These are phyloP conservation scores for Catamblyrhynchus diadema DNA, from an alignment of 2,797 vertebrate genomes.

Conservation along the genomic window DNA sequence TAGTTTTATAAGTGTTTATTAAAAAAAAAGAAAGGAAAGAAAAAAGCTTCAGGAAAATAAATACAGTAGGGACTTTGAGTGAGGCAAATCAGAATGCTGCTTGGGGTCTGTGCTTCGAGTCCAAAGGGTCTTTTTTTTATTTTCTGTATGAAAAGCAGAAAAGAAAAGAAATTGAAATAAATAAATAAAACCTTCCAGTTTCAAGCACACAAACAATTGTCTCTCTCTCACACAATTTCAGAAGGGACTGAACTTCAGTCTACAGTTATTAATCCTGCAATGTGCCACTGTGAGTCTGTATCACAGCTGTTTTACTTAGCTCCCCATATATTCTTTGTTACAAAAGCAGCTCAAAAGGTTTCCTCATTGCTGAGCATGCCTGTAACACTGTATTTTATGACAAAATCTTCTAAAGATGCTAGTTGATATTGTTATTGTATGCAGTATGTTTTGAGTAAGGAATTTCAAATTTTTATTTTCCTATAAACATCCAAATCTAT, in stretches of 20 bases:
- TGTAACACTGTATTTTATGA: background rate
- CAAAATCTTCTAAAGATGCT: background rate
- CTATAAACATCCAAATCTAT: background rate
- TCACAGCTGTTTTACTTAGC: background rate
- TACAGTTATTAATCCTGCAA: slow-evolving; percentile 42
- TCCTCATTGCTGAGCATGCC: background rate
- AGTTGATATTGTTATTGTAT: background rate
- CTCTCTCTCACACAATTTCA: background rate
- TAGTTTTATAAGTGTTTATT: slow-evolving; percentile 70
- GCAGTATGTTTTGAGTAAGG: background rate
- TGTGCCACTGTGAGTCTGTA: background rate
- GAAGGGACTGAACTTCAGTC: slow-evolving; percentile 35
- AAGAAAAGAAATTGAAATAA: slow-evolving; percentile 56
- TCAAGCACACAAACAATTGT: slow-evolving; percentile 3
- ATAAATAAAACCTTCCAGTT: slow-evolving; percentile 43
- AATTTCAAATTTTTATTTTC: background rate
- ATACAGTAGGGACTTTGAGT: slow-evolving; percentile 60
- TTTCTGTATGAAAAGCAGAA: slow-evolving; percentile 33
- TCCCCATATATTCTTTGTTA: background rate
- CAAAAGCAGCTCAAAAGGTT: background rate
- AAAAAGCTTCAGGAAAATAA: slow-evolving; percentile 69
- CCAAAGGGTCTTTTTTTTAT: slow-evolving; percentile 49
- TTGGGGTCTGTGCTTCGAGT: slow-evolving; percentile 65
- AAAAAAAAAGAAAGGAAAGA: slow-evolving; percentile 64
- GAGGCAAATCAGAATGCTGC: slow-evolving; percentile 66